Evolutionary conservation across 2,797 vertebrate species (phyloP).

Genomic region (Tiaroga cobitis): DNA sequence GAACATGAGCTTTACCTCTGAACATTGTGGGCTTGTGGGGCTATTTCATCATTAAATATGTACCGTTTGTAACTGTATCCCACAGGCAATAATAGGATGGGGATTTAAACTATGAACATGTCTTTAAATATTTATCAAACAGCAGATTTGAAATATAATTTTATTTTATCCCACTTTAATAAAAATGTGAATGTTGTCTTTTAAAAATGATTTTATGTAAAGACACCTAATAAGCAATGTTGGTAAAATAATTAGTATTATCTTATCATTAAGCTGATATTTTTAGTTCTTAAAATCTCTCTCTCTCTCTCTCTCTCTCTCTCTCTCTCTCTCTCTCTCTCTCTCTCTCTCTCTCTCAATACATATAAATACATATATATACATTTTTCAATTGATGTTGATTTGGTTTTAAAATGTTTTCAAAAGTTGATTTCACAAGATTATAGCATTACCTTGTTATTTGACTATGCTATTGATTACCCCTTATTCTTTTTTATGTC

Average conservation of each 20-base stretch:
- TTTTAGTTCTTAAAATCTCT: not conserved
- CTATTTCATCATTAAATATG: constrained; percentile 63
- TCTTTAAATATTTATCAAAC: constrained; percentile 63
- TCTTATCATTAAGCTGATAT: not conserved
- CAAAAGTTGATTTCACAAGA: constrained; percentile 54
- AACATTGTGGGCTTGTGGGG: constrained; percentile 58
- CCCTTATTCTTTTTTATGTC: constrained; percentile 82
- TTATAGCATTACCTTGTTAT: constrained; percentile 74
- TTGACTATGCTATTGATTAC: constrained; percentile 79
- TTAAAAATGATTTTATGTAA: constrained; percentile 49
- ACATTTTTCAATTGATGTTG: not conserved
- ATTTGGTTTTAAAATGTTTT: not conserved
- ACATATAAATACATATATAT: not conserved
- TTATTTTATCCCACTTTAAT: constrained; percentile 58
- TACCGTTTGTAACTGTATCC: constrained; percentile 62
- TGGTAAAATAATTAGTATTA: constrained; percentile 35
- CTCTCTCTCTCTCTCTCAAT: too few relatives aligned
- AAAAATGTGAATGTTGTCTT: constrained; percentile 46
- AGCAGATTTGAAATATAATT: constrained; percentile 57
- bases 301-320: not conserved
- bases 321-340: too few relatives aligned
- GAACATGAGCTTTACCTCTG: constrained; percentile 59
- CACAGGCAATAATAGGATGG: constrained; percentile 61
- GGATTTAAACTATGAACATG: constrained; percentile 63
- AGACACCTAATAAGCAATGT: constrained; percentile 10